Conservation (phyloP, 2,113 vertebrate genomes). For the Choloepus hoffmanni region DNA sequence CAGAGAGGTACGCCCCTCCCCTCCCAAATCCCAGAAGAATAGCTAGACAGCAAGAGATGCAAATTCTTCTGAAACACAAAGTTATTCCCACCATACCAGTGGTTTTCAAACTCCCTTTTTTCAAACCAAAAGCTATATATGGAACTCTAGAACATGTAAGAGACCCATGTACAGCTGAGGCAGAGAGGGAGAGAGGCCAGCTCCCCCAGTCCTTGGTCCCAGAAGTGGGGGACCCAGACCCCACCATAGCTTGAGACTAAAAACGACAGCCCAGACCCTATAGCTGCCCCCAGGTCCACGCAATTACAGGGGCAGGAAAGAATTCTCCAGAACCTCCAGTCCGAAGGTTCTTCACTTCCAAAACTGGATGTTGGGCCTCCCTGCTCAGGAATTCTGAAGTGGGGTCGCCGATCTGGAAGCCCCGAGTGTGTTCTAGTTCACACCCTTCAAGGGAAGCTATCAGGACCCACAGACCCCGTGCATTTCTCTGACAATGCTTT, state of each 20-base stretch:
- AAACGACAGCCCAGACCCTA: neutral
- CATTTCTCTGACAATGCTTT: neutral
- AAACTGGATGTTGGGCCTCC: neutral
- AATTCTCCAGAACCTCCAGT: neutral
- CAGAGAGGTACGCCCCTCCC: neutral
- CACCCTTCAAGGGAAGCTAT: neutral
- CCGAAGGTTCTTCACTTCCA: neutral
- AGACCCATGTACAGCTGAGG: neutral
- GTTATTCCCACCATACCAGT: neutral
- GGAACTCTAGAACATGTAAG: neutral
- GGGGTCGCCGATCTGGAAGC: neutral
- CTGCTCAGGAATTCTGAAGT: neutral
- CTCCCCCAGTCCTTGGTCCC: neutral
- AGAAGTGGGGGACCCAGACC: too few relatives aligned
- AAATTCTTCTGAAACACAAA: neutral
- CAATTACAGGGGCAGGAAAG: neutral
- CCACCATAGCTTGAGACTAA: neutral
- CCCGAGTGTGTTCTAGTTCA: neutral
- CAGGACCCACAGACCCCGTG: neutral
- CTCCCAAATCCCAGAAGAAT: neutral
- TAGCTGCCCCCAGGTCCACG: neutral
- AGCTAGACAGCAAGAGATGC: neutral
- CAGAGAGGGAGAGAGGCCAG: fast-evolving
- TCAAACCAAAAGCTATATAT: neutral
- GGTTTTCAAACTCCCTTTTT: neutral